A percentile compares a stretch with the other conserved stretches of the same genome.
Evolutionary conservation across 2,888 invertebrate species (phyloP).

Genomic region (Caenorhabditis virilis): DNA sequence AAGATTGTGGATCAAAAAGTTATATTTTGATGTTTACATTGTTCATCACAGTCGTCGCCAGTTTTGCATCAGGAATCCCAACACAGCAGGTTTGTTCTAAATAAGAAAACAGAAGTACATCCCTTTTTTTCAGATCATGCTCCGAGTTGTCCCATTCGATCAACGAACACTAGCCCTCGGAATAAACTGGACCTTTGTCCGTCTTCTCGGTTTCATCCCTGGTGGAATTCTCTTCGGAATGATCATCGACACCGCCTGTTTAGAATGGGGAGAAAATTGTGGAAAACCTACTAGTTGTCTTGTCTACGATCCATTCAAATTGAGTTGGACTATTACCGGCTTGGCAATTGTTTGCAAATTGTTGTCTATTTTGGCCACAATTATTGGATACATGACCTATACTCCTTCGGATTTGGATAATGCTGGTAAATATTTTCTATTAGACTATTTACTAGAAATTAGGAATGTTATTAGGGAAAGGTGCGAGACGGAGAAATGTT

Average conservation of each 20-base stretch:
- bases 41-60: slow-evolving; percentile 65
- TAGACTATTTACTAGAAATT: not conserved
- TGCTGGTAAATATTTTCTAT: slow-evolving; percentile 23
- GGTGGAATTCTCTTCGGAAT: slow-evolving; percentile 67
- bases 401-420: slow-evolving; percentile 60
- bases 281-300: slow-evolving; percentile 52
- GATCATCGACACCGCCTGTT: slow-evolving; percentile 66
- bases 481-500: slow-evolving; percentile 23
- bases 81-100: slow-evolving; percentile 57
- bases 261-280: slow-evolving; percentile 63
- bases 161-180: slow-evolving; percentile 67
- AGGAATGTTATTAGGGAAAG: slow-evolving; percentile 26
- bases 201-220: slow-evolving; percentile 64
- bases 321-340: slow-evolving; percentile 65
- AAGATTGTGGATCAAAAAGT: slow-evolving; percentile 59
- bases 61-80: slow-evolving; percentile 66
- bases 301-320: slow-evolving; percentile 62
- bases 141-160: slow-evolving; percentile 67
- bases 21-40: slow-evolving; percentile 61
- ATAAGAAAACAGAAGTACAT: no score
- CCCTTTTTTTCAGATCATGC: slow-evolving; percentile 58
- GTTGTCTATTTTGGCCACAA: slow-evolving; percentile 63
- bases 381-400: slow-evolving; percentile 67
- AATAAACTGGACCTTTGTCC: slow-evolving; percentile 66
- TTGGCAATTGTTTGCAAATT: slow-evolving; percentile 67